Base-by-base conservation (phyloP, 2,888 invertebrate species). In the Criorhina ranunculi region DNA sequence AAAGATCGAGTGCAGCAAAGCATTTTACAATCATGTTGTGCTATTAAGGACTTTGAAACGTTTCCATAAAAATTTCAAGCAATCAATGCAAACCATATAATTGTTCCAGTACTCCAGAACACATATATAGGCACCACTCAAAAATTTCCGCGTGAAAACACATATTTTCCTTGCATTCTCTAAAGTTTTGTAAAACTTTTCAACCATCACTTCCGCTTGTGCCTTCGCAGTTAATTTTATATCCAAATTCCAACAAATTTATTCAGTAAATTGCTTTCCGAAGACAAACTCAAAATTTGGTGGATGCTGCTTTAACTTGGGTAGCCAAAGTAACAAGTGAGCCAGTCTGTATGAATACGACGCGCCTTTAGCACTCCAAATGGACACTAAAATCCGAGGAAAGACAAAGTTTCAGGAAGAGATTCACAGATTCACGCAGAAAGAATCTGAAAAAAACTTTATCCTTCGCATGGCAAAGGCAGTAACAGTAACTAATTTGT, bases 371-470 rank as follows among this genome's bases (percentile, higher is more conserved):
- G 66, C 49, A 59, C 31, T 76, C 29, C 44, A 19, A 60, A 29
- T 59, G 44, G 59, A 59, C 73, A 64, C 37, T 76, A 49, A 57
- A 66, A 49, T 66, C 76, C n/a, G 9, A 19, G 37, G 12, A 15
- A 35, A 42, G 53, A 51, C 53, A 62, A 77, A 77, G 60, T 77
- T 77, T 55, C 12, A 33, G 60, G 29, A 19, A 33, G 60, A 37
- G 19, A 77, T 77, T 77, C 53, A 46, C 77, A 69, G 77, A 77
- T 62, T 69, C 77, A 55, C 77, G 37, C 69, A 46, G 69, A 29
- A 77, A 46, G 69, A 69, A 62, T 62, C 42, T 51, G 19, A 55
- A 24, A n/a, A n/a, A 77, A 77, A 77, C 69, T 77, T 77, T 40
- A 53, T 77, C 77, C 53, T 77, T 60, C 8, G 49, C 15, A 19